phyloP scores from a whole-genome alignment of 2,888 invertebrate species.

The Parochlus steinenii region DNA sequence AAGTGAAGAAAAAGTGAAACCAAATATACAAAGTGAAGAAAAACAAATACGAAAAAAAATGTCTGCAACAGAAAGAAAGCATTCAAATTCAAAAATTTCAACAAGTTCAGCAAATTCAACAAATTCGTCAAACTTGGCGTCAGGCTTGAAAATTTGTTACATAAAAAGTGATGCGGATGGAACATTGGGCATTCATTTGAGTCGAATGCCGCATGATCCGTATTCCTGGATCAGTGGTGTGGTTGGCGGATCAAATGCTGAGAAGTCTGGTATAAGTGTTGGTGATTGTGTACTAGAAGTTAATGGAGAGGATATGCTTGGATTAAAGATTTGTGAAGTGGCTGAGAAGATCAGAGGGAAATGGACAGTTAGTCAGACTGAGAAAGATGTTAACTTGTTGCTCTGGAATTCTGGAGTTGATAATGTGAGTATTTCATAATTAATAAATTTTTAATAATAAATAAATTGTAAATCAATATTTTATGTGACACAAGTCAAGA shows the following conservation, averaged over 20 bases:
- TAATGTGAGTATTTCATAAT: conserved; percentile 14
- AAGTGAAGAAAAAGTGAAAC: no score
- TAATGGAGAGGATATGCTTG: conserved; percentile 22
- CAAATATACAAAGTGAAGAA: no score
- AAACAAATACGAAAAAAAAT: no score
- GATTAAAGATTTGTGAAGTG: conserved; percentile 26
- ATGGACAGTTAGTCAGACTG: conserved; percentile 25
- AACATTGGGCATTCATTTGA: conserved; percentile 52
- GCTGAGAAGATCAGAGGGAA: conserved; percentile 23
- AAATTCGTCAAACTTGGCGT: no score
- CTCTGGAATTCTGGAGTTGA: conserved; percentile 26
- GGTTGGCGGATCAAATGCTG: conserved; percentile 41
- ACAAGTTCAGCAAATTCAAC: no score
- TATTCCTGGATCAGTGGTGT: conserved; percentile 63
- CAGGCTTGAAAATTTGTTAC: no score
- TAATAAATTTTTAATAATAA: no score
- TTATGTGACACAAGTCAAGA: no score
- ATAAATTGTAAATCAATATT: no score
- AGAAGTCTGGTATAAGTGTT: conserved; percentile 42
- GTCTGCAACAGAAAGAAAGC: no score
- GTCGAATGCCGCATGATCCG: conserved; percentile 62
- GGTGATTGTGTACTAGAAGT: conserved; percentile 54
- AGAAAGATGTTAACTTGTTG: conserved; percentile 22
- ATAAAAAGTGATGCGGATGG: conserved; percentile 36
- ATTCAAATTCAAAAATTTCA: no score